These are phyloP conservation scores for Dasyurus viverrinus DNA, from an alignment of 2,113 vertebrate genomes.

Conservation along the genomic window DNA sequence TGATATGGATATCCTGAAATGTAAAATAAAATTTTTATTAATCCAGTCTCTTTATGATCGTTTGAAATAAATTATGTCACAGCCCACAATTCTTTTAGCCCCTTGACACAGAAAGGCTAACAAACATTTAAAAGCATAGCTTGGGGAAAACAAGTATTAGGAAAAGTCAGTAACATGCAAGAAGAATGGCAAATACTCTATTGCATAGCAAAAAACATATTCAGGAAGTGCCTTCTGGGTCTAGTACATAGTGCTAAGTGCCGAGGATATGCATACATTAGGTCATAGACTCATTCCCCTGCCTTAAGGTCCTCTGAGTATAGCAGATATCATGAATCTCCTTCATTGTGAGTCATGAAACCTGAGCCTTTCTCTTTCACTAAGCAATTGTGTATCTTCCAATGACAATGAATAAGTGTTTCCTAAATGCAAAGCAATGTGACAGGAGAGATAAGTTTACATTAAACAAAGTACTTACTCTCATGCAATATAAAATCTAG, in stretches of 20 bases:
- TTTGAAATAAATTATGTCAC: conserved; percentile 39
- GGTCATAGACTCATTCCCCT: background rate
- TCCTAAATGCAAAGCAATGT: background rate
- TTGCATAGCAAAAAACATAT: background rate
- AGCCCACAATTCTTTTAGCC: conserved; percentile 20
- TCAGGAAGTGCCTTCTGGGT: background rate
- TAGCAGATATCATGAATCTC: background rate
- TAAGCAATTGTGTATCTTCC: background rate
- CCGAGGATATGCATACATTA: background rate
- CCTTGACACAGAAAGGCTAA: background rate
- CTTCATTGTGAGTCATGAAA: background rate
- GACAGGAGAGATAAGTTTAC: background rate
- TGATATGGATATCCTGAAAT: conserved; percentile 91
- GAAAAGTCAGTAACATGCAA: background rate
- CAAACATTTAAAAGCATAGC: conserved; percentile 22
- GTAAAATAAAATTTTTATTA: conserved; percentile 40
- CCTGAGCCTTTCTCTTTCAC: background rate
- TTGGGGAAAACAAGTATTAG: background rate
- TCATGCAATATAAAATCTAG: background rate
- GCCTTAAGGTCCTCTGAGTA: background rate
- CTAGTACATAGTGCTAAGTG: background rate
- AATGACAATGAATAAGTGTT: background rate
- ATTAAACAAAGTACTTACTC: background rate
- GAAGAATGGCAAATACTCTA: background rate
- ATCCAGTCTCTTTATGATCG: conserved; percentile 10